phyloP scores from a whole-genome alignment of 1,140 invertebrate species.

The Halesus radiatus region DNA sequence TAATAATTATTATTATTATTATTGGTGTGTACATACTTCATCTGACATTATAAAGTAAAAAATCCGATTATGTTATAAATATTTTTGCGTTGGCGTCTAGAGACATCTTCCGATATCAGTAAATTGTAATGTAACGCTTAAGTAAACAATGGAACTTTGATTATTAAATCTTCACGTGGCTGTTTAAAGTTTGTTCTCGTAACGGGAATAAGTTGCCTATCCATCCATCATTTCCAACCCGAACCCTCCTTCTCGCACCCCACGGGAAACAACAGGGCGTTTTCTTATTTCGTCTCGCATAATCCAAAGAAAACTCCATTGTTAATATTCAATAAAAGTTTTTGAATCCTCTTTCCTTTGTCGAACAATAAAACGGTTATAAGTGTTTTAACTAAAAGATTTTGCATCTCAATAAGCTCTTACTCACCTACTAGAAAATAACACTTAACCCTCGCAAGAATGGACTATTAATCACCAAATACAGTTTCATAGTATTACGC shows the following conservation, averaged over 20 bases:
- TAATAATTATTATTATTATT: too few species aligned
- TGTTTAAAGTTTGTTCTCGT: conserved; percentile 42
- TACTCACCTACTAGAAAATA: too few species aligned
- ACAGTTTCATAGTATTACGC: too few species aligned
- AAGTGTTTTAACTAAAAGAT: too few species aligned
- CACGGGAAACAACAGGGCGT: conserved; percentile 29
- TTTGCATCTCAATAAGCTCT: too few species aligned
- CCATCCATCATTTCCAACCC: conserved; percentile 44
- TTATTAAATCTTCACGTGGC: conserved; percentile 49
- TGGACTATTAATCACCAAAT: too few species aligned
- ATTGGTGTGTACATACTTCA: too few species aligned
- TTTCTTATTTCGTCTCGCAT: conserved; percentile 39
- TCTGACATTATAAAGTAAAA: too few species aligned
- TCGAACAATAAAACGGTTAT: not conserved
- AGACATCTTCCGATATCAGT: not conserved
- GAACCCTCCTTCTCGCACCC: not conserved
- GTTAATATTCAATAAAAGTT: conserved; percentile 40
- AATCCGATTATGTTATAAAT: not conserved
- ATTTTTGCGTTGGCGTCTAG: not conserved
- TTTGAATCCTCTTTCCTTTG: not conserved
- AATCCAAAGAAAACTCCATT: conserved; percentile 34
- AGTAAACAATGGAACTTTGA: conserved; percentile 44
- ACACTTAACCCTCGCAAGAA: too few species aligned
- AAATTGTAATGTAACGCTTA: conserved; percentile 1
- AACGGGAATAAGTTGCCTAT: conserved; percentile 37